A percentile compares a stretch with the other conserved stretches of the same genome.
Conservation (phyloP, 2,888 invertebrate genomes). For the Andrena fulva region DNA sequence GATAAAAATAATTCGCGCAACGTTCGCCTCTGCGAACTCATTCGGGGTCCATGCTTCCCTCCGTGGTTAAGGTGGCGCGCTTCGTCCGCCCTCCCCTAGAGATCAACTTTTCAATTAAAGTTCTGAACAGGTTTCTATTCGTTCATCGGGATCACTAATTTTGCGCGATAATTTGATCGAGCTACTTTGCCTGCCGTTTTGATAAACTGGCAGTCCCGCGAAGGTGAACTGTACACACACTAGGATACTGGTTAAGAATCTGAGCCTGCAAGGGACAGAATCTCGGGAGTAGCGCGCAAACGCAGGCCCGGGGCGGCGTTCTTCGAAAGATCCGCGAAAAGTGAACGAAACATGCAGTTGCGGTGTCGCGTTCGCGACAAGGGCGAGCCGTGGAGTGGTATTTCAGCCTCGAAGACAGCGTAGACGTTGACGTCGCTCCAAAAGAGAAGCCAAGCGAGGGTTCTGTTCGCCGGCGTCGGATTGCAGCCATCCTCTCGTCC, state of each 20-base stretch:
- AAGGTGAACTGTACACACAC: not conserved
- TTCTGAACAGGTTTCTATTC: constrained; percentile 30
- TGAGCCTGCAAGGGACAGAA: no score
- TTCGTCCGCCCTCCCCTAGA: not conserved
- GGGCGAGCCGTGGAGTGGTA: constrained; percentile 47
- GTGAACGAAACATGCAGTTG: constrained; percentile 12
- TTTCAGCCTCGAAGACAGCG: constrained; percentile 52
- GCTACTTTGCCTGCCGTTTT: constrained; percentile 2
- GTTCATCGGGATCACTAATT: constrained; percentile 24
- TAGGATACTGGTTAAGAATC: no score
- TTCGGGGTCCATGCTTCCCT: not conserved
- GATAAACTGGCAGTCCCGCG: not conserved
- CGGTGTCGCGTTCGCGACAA: constrained; percentile 45
- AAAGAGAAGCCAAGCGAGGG: constrained; percentile 64
- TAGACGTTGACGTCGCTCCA: constrained; percentile 53
- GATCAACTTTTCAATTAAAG: constrained; percentile 48
- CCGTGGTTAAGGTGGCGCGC: not conserved
- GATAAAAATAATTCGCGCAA: constrained; percentile 39
- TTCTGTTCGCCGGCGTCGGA: constrained; percentile 56
- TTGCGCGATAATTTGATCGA: constrained; percentile 23
- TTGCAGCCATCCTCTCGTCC: constrained; percentile 56
- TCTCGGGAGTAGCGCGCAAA: not conserved
- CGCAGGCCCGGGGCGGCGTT: constrained; percentile 1
- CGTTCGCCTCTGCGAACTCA: constrained; percentile 24
- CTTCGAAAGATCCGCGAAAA: constrained; percentile 27